Percentiles rank a stretch among this genome's conserved stretches.
phyloP scores from a whole-genome alignment of 1,140 invertebrate genomes.

The Anthonomus grandis region DNA sequence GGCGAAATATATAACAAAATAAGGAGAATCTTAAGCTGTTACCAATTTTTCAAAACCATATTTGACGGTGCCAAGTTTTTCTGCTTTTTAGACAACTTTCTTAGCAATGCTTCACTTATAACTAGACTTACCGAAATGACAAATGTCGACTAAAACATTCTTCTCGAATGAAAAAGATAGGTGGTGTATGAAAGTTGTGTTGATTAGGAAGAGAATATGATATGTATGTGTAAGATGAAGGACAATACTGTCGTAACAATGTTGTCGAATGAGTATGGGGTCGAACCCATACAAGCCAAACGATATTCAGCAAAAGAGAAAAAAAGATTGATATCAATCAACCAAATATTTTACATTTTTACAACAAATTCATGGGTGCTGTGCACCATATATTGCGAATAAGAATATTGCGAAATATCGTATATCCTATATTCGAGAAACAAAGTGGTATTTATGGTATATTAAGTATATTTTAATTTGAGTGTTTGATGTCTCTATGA shows the following conservation, averaged over 20 bases:
- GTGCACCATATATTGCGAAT: slow-evolving; percentile 45
- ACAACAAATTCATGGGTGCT: slow-evolving; percentile 44
- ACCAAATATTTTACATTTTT: slow-evolving; percentile 32
- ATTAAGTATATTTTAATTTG: slow-evolving; percentile 42
- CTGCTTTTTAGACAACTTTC: slow-evolving; percentile 28
- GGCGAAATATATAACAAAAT: slow-evolving; percentile 26
- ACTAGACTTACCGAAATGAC: too few species aligned
- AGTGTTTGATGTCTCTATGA: slow-evolving; percentile 37
- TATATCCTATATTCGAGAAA: slow-evolving; percentile 42
- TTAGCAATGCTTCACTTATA: slow-evolving; percentile 37
- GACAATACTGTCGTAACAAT: slow-evolving; percentile 41
- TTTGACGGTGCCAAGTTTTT: too few species aligned
- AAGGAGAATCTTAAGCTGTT: too few species aligned
- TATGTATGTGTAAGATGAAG: slow-evolving; percentile 33
- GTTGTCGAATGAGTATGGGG: slow-evolving; percentile 35
- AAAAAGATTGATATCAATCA: slow-evolving; percentile 34
- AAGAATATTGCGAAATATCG: slow-evolving; percentile 44
- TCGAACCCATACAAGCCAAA: slow-evolving; percentile 36
- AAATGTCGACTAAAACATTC: too few species aligned
- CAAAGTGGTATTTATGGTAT: too few species aligned
- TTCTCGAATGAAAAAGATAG: too few species aligned
- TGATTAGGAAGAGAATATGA: slow-evolving; percentile 26
- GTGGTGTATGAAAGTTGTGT: slow-evolving; percentile 7
- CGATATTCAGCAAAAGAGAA: slow-evolving; percentile 36
- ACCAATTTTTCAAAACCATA: too few species aligned